Conservation (phyloP, 1,140 invertebrate genomes). For the Euwallacea similis region DNA sequence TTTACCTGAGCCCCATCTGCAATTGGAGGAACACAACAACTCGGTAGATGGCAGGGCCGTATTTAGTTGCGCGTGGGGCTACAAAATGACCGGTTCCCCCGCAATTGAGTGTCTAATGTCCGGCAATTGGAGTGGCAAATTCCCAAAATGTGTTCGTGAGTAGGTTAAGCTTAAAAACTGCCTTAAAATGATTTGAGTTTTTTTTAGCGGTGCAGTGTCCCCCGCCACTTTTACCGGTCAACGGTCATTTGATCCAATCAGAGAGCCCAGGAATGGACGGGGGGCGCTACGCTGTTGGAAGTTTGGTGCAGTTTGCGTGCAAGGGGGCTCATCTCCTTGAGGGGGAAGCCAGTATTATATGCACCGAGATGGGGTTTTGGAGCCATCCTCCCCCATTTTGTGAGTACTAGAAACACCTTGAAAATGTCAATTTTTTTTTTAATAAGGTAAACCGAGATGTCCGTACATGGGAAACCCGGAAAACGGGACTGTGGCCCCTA, state of each 20-base stretch:
- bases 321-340: slow-evolving; percentile 69
- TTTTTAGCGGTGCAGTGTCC: slow-evolving; percentile 77
- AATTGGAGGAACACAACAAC: slow-evolving; percentile 65
- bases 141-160: slow-evolving; percentile 73
- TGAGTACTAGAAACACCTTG: slow-evolving; percentile 46
- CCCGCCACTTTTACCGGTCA: slow-evolving; percentile 68
- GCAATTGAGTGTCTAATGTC: slow-evolving; percentile 75
- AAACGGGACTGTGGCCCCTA: slow-evolving; percentile 69
- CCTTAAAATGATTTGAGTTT: slow-evolving; percentile 20
- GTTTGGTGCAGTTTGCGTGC: slow-evolving; percentile 78
- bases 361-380: slow-evolving; percentile 84
- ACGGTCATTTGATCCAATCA: slow-evolving; percentile 67
- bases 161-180: slow-evolving; percentile 17
- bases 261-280: slow-evolving; percentile 55
- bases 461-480: slow-evolving; percentile 73
- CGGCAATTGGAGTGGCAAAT: slow-evolving; percentile 75
- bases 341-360: slow-evolving; percentile 79
- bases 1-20: slow-evolving; percentile 58
- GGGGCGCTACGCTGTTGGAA: slow-evolving; percentile 71
- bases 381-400: slow-evolving; percentile 83
- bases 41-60: slow-evolving; percentile 69
- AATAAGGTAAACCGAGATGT: slow-evolving; percentile 71
- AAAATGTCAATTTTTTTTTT: slow-evolving; percentile 23
- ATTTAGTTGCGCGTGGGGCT: slow-evolving; percentile 82
- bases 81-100: slow-evolving; percentile 70